Base-by-base conservation (phyloP, 2,113 vertebrate species). In the Pachyramphus minor region DNA sequence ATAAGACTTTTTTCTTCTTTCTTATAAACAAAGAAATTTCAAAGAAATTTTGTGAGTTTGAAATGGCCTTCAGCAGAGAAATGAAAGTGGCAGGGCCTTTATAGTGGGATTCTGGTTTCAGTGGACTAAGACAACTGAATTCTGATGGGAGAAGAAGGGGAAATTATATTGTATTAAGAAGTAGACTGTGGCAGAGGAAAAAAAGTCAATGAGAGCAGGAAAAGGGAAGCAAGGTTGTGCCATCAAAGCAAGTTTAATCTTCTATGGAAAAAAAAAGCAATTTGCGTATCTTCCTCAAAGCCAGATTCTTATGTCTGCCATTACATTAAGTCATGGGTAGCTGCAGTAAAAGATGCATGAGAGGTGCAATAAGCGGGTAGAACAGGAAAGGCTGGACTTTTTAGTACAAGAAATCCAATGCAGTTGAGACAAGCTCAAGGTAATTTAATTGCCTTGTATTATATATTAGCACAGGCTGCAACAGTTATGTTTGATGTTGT, bases 341-440 rank as follows among this genome's bases (percentile, higher is more conserved):
- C 27, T 73, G 30, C 30, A 62, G 31, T 74, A 63, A 86, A 94
- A 89, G 66, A 60, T 87, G 30, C 50, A 59, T 87, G 37, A 91
- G 44, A 84, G 28, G 7, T 78, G 37, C 22, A 87, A 1, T 35
- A 73, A 88, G 11, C 35, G 25, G 42, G 50, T 31, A 76, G 82
- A 91, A 91, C 84, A 83, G 80, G 93, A 96, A 94, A 94, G 33
- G 72, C 76, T 58, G n/a, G 89, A 87, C 64, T 56, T 89, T 49
- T 77, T 50, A 74, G 58, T 78, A 76, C 22, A 81, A 33, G 9
- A 25, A 95, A 88, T 76, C 39, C 41, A 66, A 94, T 69, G 59
- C 44, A 86, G 74, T 47, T 81, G 72, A 82, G 59, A 81, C 55
- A 91, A 90, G 11, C 13, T 95, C 23, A 23, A 49, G 53, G 23